A percentile compares a stretch with the other conserved stretches of the same genome.
Evolutionary conservation across 2,113 vertebrate genomes (phyloP).

Genomic region (Eudyptes chrysolophus): DNA sequence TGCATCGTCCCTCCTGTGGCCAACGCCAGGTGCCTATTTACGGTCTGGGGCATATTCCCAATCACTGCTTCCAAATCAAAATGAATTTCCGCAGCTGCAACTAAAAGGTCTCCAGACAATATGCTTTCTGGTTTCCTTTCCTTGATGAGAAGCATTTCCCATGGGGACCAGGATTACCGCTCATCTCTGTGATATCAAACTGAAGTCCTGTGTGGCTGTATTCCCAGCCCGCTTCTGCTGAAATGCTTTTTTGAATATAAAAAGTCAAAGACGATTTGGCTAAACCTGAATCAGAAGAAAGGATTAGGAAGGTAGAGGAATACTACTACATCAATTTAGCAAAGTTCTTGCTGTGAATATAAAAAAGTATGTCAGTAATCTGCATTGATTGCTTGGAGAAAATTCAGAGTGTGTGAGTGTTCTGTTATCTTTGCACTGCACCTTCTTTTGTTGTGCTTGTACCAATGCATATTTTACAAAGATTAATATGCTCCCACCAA

Average conservation of each 20-base stretch:
- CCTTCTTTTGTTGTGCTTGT: slow-evolving; percentile 22
- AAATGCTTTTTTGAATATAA: background rate
- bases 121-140: background rate
- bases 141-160: background rate
- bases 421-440: slow-evolving; percentile 41
- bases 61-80: background rate
- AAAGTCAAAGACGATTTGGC: background rate
- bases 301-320: slow-evolving; percentile 33
- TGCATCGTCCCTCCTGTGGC: background rate
- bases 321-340: slow-evolving; percentile 10
- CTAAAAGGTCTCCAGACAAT: background rate
- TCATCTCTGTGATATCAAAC: background rate
- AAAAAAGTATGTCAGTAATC: slow-evolving; percentile 13
- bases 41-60: background rate
- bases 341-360: slow-evolving; percentile 7
- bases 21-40: background rate
- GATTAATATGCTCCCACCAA: slow-evolving; percentile 10
- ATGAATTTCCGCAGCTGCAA: background rate
- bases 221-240: background rate
- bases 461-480: slow-evolving; percentile 33
- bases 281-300: slow-evolving; percentile 23
- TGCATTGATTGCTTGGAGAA: slow-evolving; percentile 25
- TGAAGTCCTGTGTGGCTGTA: background rate
- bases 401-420: background rate
- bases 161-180: background rate